Evolutionary conservation across 92 coral and sea anemone species (phyloP), one percentile per base, ranked within the genome.

Genomic region (Isaurus tuberculatus): DNA sequence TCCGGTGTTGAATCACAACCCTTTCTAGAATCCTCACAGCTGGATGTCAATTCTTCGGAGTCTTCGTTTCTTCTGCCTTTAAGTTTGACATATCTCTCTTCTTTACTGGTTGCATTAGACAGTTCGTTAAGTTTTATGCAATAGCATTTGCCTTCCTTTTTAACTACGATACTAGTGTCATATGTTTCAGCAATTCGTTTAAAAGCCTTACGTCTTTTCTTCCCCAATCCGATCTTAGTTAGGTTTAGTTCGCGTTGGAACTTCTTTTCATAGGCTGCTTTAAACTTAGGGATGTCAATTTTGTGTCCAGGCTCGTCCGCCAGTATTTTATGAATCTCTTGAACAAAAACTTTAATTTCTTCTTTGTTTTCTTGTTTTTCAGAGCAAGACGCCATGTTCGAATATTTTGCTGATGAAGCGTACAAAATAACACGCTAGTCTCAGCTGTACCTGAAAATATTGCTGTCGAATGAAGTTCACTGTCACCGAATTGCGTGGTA

Each of bases 321-420:
- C 49, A 88, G 70, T 30, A 88, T 58, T 5, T n/a, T 44, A 33
- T 14, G 65, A 9, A 88, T 84, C 68, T 88, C 80, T 48, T 60
- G 57, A 46, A 75, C 84, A 33, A 88, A 77, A 0, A 42, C 71
- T 10, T 73, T 49, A 28, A 23, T 14, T 13, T 26, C 58, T 68
- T 16, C 15, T 7, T 15, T 19, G 33, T 4, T 15, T 9, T 70
- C 29, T 32, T 72, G 57, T 61, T 37, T 72, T 6, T 48, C 29
- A 17, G 42, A 14, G n/a, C 64, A 22, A 14, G 72, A 53, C 36
- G 87, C 78, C 82, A 77, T 77, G 36, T 33, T 75, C 0, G 67
- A 14, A 0, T 55, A 33, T n/a, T 31, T 42, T 53, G 37, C 67
- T 49, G 17, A 23, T 13, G 48, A 5, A n/a, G 17, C 8, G 58